Percentiles rank a stretch among this genome's conserved stretches.
These are phyloP conservation scores for Lepidotrigona ventralis DNA, from an alignment of 1,140 invertebrate genomes.

Conservation along the genomic window DNA sequence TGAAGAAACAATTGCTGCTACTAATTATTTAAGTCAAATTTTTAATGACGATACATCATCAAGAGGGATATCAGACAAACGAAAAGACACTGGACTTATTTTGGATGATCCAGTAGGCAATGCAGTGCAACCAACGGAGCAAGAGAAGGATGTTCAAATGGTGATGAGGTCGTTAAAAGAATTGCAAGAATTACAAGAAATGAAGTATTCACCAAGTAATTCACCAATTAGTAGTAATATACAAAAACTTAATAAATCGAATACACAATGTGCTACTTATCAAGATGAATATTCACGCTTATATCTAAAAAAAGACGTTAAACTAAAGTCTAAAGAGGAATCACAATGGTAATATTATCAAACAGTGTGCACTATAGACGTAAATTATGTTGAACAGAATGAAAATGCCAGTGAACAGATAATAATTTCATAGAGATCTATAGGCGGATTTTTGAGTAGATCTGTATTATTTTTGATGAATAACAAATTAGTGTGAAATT, in stretches of 20 bases:
- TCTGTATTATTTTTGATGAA: constrained; percentile 50
- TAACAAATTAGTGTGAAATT: constrained; percentile 31
- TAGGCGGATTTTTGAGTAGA: constrained; percentile 50
- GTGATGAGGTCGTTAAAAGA: constrained; percentile 75
- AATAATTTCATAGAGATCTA: constrained; percentile 47
- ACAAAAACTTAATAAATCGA: constrained; percentile 68
- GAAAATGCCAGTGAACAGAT: constrained; percentile 35
- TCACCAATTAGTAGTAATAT: constrained; percentile 66
- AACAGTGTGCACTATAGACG: constrained; percentile 24
- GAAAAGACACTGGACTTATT: constrained; percentile 62
- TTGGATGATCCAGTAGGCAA: constrained; percentile 57
- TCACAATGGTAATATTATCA: constrained; percentile 68
- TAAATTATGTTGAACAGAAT: constrained; percentile 29
- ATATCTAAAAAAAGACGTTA: constrained; percentile 75
- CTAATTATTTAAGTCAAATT: constrained; percentile 79
- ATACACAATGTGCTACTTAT: constrained; percentile 66
- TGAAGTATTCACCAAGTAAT: constrained; percentile 72
- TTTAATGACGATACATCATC: constrained; percentile 73
- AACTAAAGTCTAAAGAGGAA: constrained; percentile 73
- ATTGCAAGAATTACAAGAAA: constrained; percentile 73
- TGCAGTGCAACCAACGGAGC: constrained; percentile 64
- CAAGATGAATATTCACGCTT: constrained; percentile 72
- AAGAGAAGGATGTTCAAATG: constrained; percentile 76
- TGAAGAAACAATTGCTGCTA: constrained; percentile 78
- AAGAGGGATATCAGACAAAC: constrained; percentile 56